A percentile compares a stretch with the other conserved stretches of the same genome.
Conservation (phyloP, 1,140 invertebrate genomes). For the Lysiphlebus fabarum region DNA sequence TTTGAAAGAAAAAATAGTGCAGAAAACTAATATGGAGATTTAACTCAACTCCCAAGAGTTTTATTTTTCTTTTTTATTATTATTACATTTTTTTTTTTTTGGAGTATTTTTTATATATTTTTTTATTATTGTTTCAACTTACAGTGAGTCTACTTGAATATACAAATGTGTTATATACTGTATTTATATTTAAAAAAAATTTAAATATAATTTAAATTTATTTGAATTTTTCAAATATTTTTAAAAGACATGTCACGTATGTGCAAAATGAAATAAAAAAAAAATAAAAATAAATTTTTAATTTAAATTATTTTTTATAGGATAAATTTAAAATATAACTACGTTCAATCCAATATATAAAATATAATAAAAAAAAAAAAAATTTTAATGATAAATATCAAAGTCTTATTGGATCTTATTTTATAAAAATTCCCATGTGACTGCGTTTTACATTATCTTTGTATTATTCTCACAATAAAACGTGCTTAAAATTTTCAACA, state of each 20-base stretch:
- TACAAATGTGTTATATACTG: too few relatives aligned
- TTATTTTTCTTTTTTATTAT: neutral
- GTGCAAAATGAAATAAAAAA: too few relatives aligned
- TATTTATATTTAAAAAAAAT: too few relatives aligned
- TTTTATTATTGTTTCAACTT: neutral
- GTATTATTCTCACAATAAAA: slow-evolving; percentile 8
- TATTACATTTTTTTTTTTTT: neutral
- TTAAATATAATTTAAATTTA: too few relatives aligned
- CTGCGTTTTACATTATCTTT: neutral
- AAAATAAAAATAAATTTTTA: neutral
- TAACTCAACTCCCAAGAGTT: slow-evolving; percentile 10
- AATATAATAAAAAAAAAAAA: slow-evolving; percentile 1
- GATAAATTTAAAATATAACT: slow-evolving; percentile 15
- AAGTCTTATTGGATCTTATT: slow-evolving; percentile 18
- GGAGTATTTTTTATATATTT: slow-evolving; percentile 1
- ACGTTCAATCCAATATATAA: slow-evolving; percentile 6
- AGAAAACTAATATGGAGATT: neutral
- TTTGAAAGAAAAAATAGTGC: neutral
- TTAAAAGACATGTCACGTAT: too few relatives aligned
- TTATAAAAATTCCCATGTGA: slow-evolving; percentile 12
- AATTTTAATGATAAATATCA: slow-evolving; percentile 21
- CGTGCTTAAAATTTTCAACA: slow-evolving; percentile 18
- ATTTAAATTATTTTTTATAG: neutral
- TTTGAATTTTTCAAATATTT: too few relatives aligned
- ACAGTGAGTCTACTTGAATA: neutral